phyloP scores from a whole-genome alignment of 2,888 invertebrate species.

The Luperina nickerlii region DNA sequence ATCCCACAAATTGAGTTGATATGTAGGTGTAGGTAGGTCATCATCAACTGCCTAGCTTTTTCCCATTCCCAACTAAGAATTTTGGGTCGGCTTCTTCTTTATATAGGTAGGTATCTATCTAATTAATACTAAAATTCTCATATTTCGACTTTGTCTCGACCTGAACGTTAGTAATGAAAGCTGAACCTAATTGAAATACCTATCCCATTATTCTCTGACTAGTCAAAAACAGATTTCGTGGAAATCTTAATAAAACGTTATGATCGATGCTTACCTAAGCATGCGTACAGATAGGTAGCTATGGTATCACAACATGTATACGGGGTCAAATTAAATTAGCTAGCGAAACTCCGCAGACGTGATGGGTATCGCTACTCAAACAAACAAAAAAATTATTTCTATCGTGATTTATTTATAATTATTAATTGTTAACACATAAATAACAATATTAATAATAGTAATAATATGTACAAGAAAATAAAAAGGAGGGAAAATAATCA shows the following conservation, averaged over 20 bases:
- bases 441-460: too few relatives aligned
- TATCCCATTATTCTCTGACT: neutral
- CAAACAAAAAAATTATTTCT: neutral
- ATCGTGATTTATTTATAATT: too few relatives aligned
- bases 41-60: too few relatives aligned
- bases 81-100: too few relatives aligned
- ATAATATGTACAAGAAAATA: too few relatives aligned
- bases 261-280: neutral
- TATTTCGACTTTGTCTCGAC: slow-evolving; percentile 13
- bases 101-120: neutral
- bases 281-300: neutral
- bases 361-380: neutral
- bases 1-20: neutral
- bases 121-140: slow-evolving; percentile 6
- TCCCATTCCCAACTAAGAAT: too few relatives aligned
- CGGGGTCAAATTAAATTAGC: neutral
- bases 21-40: neutral
- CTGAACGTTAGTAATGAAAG: slow-evolving; percentile 30
- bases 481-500: too few relatives aligned
- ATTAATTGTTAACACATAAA: too few relatives aligned
- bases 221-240: slow-evolving; percentile 15
- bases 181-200: slow-evolving; percentile 12
- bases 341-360: neutral
- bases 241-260: slow-evolving; percentile 13
- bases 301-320: too few relatives aligned